Base-by-base conservation (phyloP, 2,888 invertebrate species). In the Tethea ocularis region DNA sequence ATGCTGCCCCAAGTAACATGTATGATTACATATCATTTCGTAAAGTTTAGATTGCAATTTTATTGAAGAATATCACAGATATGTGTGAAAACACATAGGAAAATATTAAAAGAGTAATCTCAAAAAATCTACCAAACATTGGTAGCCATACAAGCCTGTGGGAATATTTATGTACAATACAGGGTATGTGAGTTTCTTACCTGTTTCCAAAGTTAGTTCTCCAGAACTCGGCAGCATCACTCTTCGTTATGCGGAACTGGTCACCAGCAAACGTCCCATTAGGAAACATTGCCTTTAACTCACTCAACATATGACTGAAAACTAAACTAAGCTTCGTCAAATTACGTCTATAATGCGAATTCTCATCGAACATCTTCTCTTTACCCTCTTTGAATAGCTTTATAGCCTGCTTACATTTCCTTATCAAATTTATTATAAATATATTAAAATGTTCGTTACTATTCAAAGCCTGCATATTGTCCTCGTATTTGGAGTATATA, bases 151-250 rank as follows among this genome's bases (percentile, higher is more conserved):
- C 46, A 55, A 56, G 2, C 15, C 55, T 46, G 33, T 56, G 33
- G 38, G 38, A 56, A 62, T 59, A 58, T 63, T 51, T 24, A 22
- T 51, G 2, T 54, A 8, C 17, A 58, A 36, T 33, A 13, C 6
- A 2, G 13, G 3, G 13, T 33, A 33, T 13, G 13, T 33, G 29
- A 29, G 29, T 2, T 29, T 79, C 94, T 93, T 89, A 98, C 99
- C 98, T 98, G 94, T 98, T 98, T 76, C 98, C 98, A 90, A 99
- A 99, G 86, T 98, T 97, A 62, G 95, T 95, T 83, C 96, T 97
- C 99, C 99, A 99, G 91, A 99, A 99, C 69, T 99, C 99, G 0
- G 99, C 98, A 11, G 99, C 99, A 93, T 99, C 99, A 74, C 98
- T 97, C 93, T 99, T 99, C 29, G 99, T 99, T 81, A 99, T 99